Evolutionary conservation across 2,888 invertebrate genomes (phyloP).

Genomic region (Lithophane socia): DNA sequence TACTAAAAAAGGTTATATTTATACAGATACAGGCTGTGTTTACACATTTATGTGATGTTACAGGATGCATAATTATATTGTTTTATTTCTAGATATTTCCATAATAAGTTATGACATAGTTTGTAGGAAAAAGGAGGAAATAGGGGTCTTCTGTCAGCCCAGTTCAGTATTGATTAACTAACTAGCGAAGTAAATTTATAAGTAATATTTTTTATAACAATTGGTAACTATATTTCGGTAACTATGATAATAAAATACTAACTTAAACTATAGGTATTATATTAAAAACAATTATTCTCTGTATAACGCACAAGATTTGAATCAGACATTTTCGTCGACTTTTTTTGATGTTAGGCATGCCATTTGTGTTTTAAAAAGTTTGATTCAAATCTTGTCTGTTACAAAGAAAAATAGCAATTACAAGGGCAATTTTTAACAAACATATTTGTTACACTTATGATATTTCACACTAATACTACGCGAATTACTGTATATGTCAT

Average conservation of each 20-base stretch:
- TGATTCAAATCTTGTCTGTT: constrained; percentile 43
- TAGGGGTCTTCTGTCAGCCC: constrained; percentile 34
- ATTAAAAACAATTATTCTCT: constrained; percentile 63
- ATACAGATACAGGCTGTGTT: constrained; percentile 24
- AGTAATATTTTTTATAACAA: constrained; percentile 59
- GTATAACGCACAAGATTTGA: constrained; percentile 34
- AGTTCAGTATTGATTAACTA: constrained; percentile 55
- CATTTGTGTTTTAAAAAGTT: constrained; percentile 12
- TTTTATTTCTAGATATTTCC: constrained; percentile 42
- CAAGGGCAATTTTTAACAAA: constrained; percentile 52
- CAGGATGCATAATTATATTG: constrained; percentile 21
- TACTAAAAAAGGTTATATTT: constrained; percentile 35
- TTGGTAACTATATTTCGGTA: constrained; percentile 69
- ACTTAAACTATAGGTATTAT: constrained; percentile 56
- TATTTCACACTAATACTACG: constrained; percentile 50
- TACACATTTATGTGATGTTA: constrained; percentile 13
- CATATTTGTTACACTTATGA: constrained; percentile 42
- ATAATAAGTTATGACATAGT: constrained; percentile 58
- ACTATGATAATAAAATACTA: constrained; percentile 57
- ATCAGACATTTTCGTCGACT: constrained; percentile 39
- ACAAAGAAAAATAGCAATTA: constrained; percentile 43
- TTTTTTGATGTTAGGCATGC: constrained; percentile 48
- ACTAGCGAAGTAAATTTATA: constrained; percentile 49
- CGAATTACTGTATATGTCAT: constrained; percentile 30
- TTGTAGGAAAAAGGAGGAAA: constrained; percentile 50